These are phyloP conservation scores for Daubentonia madagascariensis DNA, from an alignment of 2,113 vertebrate species.

Conservation along the genomic window DNA sequence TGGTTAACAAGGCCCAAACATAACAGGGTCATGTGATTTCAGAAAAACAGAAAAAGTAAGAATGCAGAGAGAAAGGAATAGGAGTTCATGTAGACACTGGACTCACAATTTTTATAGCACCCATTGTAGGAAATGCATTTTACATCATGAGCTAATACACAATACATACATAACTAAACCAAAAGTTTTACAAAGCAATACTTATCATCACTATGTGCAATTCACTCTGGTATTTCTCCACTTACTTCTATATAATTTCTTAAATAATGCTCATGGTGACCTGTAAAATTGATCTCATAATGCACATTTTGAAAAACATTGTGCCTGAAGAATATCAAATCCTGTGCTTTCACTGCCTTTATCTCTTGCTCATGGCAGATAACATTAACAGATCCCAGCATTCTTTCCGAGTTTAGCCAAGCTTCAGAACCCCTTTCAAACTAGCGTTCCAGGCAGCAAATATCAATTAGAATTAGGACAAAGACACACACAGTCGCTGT, in stretches of 20 bases:
- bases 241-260: neutral
- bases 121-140: neutral
- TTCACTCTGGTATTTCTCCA: neutral
- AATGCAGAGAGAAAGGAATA: neutral
- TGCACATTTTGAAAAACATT: neutral
- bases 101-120: neutral
- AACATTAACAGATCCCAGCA: neutral
- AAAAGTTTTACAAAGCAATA: slow-evolving; percentile 16
- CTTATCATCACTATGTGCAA: neutral
- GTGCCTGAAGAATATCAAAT: neutral
- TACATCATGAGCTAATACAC: neutral
- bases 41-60: neutral
- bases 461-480: neutral
- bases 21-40: neutral
- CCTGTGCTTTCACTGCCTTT: neutral
- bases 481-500: neutral
- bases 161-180: neutral
- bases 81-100: neutral
- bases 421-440: neutral
- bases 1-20: neutral
- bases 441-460: neutral
- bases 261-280: neutral
- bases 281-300: slow-evolving; percentile 3
- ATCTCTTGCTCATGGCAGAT: neutral
- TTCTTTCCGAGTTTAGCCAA: slow-evolving; percentile 24